phyloP scores from a whole-genome alignment of 2,797 vertebrate genomes.

The Epinephelus malabaricus region DNA sequence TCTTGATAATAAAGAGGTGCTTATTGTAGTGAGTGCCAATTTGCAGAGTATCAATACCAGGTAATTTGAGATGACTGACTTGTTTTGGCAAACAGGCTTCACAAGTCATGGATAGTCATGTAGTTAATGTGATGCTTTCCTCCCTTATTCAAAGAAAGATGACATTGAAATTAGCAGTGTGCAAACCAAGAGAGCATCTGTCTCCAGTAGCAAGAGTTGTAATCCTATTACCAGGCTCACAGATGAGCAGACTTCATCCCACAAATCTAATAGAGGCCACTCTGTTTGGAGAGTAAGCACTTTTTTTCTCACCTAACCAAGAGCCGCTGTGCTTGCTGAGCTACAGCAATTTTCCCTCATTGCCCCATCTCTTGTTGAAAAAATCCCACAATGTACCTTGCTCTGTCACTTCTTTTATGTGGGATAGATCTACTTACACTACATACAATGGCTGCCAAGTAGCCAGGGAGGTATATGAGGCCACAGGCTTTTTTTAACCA shows the following conservation, averaged over 20 bases:
- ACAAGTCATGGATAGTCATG: background rate
- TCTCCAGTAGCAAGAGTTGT: conserved; percentile 29
- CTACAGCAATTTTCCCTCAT: conserved; percentile 1
- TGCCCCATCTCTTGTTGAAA: conserved; percentile 19
- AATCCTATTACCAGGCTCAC: conserved; percentile 62
- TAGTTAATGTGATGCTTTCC: background rate
- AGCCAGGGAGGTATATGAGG: conserved; percentile 23
- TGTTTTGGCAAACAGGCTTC: background rate
- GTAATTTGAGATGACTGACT: background rate
- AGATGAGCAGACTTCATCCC: conserved; percentile 54
- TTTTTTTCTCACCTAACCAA: conserved; percentile 3
- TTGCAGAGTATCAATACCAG: background rate
- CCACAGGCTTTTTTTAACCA: conserved; percentile 34
- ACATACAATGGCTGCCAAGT: conserved; percentile 18
- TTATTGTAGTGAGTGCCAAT: background rate
- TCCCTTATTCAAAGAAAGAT: background rate
- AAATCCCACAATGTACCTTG: conserved; percentile 4
- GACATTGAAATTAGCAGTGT: conserved; percentile 45
- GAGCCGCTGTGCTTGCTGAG: conserved; percentile 3
- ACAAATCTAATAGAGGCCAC: conserved; percentile 63
- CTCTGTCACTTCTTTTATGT: conserved; percentile 23
- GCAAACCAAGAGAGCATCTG: conserved; percentile 34
- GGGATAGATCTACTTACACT: conserved; percentile 12
- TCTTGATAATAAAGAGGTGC: background rate
- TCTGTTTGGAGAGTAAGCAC: conserved; percentile 51